A percentile compares a stretch with the other conserved stretches of the same genome.
These are phyloP conservation scores for Drosophila subsilvestris DNA, from an alignment of 2,888 invertebrate genomes.

Conservation along the genomic window DNA sequence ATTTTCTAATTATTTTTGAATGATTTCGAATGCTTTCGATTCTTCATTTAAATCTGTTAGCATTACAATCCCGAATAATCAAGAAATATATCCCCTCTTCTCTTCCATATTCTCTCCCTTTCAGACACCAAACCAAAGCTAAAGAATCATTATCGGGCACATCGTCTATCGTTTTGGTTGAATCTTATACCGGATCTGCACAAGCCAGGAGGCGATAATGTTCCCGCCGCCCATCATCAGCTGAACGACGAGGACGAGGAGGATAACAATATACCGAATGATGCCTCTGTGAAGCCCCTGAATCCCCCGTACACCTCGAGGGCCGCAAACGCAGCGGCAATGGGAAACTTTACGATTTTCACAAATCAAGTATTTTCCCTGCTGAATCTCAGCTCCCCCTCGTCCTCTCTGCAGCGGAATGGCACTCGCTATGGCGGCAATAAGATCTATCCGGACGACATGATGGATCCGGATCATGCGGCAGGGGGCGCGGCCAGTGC, in stretches of 20 bases:
- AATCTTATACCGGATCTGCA: constrained; percentile 96
- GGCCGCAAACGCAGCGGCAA: constrained; percentile 76
- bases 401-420: constrained; percentile 82
- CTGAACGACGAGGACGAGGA: constrained; percentile 88
- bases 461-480: constrained; percentile 77
- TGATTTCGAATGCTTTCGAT: too few species aligned
- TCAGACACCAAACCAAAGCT: constrained; percentile 94
- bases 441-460: constrained; percentile 81
- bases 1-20: too few species aligned
- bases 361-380: constrained; percentile 84
- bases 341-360: constrained; percentile 83
- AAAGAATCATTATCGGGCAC: constrained; percentile 97
- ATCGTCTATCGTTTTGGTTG: constrained; percentile 96
- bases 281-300: constrained; percentile 85
- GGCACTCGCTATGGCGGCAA: constrained; percentile 75
- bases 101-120: background rate
- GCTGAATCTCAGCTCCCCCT: constrained; percentile 83
- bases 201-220: constrained; percentile 93
- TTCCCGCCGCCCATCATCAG: constrained; percentile 93
- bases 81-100: background rate
- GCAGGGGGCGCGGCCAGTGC: constrained; percentile 84
- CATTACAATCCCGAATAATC: too few species aligned
- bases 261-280: constrained; percentile 85
- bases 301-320: constrained; percentile 82
- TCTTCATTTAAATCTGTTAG: too few species aligned